Evolutionary conservation across 2,888 invertebrate genomes (phyloP), one percentile per base, ranked within the genome.

Genomic region (Piscicola geometra): DNA sequence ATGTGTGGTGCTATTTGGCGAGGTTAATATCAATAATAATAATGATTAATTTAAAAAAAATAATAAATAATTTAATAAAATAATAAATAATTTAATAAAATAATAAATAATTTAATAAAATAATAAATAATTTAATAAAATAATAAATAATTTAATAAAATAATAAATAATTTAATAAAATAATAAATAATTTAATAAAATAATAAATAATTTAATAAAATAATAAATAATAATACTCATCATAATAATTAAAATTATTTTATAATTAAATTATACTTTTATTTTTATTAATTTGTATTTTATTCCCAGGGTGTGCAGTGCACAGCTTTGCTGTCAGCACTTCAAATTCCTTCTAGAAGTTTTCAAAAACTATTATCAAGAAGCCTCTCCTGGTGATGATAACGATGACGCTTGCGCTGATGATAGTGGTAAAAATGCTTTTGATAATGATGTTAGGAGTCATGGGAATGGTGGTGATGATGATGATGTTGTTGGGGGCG

Each of bases 1-100:
- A 56, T 21, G n/a, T 56, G 5, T 56, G 60, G 60, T 56, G 60
- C 60, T 56, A 56, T 25, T 18, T 56, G 60, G 21, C 60, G n/a
- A 56, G 60, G 60, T 56, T 18, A 25, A 5, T 15, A 9, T 41
- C 15, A 41, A 41, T 41, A 41, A 41, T 41, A 9, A 41, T 41
- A 9, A 41, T 41, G 5, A 9, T 41, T 41, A 41, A 9, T 9
- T 9, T 41, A 9, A 41, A 9, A 41, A 41, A 9, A 41, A 41
- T 41, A 9, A 9, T 41, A 5, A 41, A 41, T 41, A 9, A 41
- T 41, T 41, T 41, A n/a, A 41, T 41, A 41, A 9, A 9, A 9
- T 41, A 9, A 41, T 41, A 9, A 41, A 9, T 41, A 41, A 9
- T 41, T 41, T 41, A 5, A 9, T 41, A 41, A 5, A n/a, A n/a